Percentiles rank a stretch among this genome's conserved stretches.
Evolutionary conservation across 2,797 vertebrate species (phyloP).

Genomic region (Amniataba percoides): DNA sequence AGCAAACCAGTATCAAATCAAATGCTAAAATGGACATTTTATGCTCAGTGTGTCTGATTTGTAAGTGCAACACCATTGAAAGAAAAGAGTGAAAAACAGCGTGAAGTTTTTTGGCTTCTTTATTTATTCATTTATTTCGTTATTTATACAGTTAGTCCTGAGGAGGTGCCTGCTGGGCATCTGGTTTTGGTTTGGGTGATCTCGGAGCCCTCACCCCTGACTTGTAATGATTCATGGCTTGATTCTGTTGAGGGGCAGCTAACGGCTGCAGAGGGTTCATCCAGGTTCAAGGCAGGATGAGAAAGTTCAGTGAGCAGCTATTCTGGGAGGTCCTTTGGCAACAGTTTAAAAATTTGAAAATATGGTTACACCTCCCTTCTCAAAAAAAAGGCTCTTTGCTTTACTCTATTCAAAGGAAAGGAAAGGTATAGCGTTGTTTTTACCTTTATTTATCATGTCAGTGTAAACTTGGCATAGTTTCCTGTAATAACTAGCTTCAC

Average conservation of each 20-base stretch:
- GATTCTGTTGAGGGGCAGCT: constrained; percentile 72
- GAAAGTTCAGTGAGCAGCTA: constrained; percentile 61
- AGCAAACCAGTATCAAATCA: background rate
- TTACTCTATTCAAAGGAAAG: constrained; percentile 10
- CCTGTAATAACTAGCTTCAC: constrained; percentile 24
- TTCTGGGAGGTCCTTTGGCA: constrained; percentile 68
- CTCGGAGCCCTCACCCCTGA: constrained; percentile 72
- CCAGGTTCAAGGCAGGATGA: constrained; percentile 78
- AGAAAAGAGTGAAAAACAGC: constrained; percentile 14
- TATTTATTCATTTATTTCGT: constrained; percentile 41
- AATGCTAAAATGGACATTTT: background rate
- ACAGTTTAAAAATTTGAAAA: constrained; percentile 36
- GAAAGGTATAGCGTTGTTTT: background rate
- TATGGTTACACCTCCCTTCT: background rate
- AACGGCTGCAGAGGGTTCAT: constrained; percentile 76
- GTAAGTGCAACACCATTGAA: constrained; percentile 27
- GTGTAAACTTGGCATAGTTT: constrained; percentile 18
- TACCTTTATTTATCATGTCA: constrained; percentile 12
- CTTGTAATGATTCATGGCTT: constrained; percentile 80
- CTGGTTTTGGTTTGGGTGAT: constrained; percentile 80
- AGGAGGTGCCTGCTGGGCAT: constrained; percentile 72
- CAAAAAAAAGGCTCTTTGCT: too few relatives aligned
- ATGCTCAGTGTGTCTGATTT: constrained; percentile 21
- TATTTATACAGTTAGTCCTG: constrained; percentile 57
- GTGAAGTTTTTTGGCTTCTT: constrained; percentile 33